phyloP scores from a whole-genome alignment of 92 coral and sea anemone species.

The Phenganax marumi region DNA sequence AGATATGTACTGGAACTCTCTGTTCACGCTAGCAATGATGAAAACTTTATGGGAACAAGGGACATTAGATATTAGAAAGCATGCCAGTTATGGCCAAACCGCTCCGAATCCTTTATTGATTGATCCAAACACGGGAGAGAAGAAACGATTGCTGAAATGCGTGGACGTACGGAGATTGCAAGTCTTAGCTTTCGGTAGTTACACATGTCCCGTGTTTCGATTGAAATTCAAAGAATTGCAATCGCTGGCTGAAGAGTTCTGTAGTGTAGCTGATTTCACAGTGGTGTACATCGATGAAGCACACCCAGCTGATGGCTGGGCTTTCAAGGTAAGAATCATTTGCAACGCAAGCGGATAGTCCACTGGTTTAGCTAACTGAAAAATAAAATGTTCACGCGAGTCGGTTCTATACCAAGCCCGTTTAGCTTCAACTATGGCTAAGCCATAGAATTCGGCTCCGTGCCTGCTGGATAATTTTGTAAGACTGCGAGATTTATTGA shows the following conservation, averaged over 20 bases:
- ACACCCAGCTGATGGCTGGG: slow-evolving; percentile 82
- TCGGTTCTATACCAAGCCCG: no score
- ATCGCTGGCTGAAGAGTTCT: slow-evolving; percentile 60
- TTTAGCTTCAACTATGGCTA: no score
- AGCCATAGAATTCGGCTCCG: no score
- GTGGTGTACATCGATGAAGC: slow-evolving; percentile 78
- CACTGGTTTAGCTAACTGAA: neutral
- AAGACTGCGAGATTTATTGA: no score
- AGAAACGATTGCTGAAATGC: slow-evolving; percentile 60
- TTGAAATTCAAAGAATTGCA: slow-evolving; percentile 68
- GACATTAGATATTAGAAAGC: slow-evolving; percentile 55
- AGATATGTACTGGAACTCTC: slow-evolving; percentile 65
- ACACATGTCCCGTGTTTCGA: slow-evolving; percentile 92
- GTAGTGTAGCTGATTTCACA: slow-evolving; percentile 65
- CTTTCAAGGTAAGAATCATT: slow-evolving; percentile 61
- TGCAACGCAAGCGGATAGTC: neutral
- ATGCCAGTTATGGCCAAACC: slow-evolving; percentile 55
- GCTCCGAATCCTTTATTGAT: slow-evolving; percentile 78
- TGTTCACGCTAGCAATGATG: slow-evolving; percentile 70
- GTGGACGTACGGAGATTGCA: slow-evolving; percentile 76
- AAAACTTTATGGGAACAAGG: slow-evolving; percentile 49
- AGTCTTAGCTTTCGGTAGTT: slow-evolving; percentile 85
- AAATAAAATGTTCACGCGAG: no score
- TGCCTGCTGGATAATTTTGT: no score
- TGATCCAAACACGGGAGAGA: slow-evolving; percentile 61